Conservation (phyloP, 2,888 invertebrate genomes). For the Cataglyphis rosenhaueri region DNA sequence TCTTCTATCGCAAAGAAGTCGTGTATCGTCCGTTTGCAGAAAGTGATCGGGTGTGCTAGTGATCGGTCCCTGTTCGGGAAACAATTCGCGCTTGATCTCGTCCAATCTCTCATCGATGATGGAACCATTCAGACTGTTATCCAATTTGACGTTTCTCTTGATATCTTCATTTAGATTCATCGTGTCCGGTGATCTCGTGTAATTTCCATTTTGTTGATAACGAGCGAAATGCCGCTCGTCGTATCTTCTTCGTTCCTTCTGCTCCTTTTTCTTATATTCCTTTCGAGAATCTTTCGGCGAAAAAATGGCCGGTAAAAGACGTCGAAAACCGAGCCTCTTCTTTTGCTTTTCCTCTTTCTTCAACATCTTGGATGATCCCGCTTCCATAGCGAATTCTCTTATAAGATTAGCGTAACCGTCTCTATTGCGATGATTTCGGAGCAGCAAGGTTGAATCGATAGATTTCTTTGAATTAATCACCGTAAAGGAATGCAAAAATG, state of each 20-base stretch:
- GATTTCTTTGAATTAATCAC: conserved; percentile 12
- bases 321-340: conserved; percentile 80
- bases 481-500: not conserved
- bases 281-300: conserved; percentile 83
- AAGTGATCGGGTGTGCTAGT: conserved; percentile 82
- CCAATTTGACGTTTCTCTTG: conserved; percentile 81
- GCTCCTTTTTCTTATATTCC: conserved; percentile 80
- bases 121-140: conserved; percentile 80
- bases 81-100: conserved; percentile 82
- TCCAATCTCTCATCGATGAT: conserved; percentile 81
- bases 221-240: conserved; percentile 81
- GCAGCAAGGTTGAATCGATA: conserved; percentile 20
- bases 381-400: conserved; percentile 81
- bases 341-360: conserved; percentile 84
- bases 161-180: conserved; percentile 83
- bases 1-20: conserved; percentile 62
- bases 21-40: conserved; percentile 71
- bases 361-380: conserved; percentile 78
- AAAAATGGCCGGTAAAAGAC: conserved; percentile 81
- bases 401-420: conserved; percentile 83
- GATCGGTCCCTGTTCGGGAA: conserved; percentile 79
- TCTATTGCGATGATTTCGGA: conserved; percentile 13
- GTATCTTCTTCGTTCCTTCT: conserved; percentile 77
- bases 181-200: conserved; percentile 81
- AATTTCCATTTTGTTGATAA: conserved; percentile 82